These are phyloP conservation scores for Chymomyza caudatula DNA, from an alignment of 2,888 invertebrate genomes.

Conservation along the genomic window DNA sequence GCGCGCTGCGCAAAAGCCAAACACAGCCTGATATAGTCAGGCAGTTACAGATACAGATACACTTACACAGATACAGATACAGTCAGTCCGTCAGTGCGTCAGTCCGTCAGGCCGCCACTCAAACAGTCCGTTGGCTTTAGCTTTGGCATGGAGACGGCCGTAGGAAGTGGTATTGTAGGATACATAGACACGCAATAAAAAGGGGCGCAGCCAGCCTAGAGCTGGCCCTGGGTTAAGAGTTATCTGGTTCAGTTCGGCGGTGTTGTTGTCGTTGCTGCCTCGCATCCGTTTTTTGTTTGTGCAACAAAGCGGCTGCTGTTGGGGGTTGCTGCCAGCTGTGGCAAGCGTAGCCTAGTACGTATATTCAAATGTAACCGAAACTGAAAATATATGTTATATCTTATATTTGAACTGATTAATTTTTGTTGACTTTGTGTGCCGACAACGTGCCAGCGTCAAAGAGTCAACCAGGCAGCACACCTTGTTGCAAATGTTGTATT, in stretches of 20 bases:
- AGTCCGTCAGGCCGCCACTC: background rate
- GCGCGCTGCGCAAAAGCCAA: slow-evolving; percentile 20
- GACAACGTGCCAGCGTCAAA: background rate
- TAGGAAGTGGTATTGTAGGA: slow-evolving; percentile 16
- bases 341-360: background rate
- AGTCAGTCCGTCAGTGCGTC: slow-evolving; percentile 2
- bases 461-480: background rate
- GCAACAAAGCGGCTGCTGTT: background rate
- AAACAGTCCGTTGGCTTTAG: too few relatives aligned
- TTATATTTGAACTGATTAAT: background rate
- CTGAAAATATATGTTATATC: background rate
- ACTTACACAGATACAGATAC: slow-evolving; percentile 18
- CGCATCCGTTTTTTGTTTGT: background rate
- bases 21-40: background rate
- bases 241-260: background rate
- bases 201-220: background rate
- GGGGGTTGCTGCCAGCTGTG: background rate
- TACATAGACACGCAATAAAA: slow-evolving; percentile 4
- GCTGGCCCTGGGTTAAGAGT: background rate
- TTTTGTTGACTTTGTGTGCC: background rate
- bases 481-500: background rate
- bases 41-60: slow-evolving; percentile 42
- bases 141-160: slow-evolving; percentile 22
- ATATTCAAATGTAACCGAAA: background rate
- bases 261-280: background rate